Conservation (phyloP, 2,888 invertebrate species). For the Synanthedon formicaeformis region DNA sequence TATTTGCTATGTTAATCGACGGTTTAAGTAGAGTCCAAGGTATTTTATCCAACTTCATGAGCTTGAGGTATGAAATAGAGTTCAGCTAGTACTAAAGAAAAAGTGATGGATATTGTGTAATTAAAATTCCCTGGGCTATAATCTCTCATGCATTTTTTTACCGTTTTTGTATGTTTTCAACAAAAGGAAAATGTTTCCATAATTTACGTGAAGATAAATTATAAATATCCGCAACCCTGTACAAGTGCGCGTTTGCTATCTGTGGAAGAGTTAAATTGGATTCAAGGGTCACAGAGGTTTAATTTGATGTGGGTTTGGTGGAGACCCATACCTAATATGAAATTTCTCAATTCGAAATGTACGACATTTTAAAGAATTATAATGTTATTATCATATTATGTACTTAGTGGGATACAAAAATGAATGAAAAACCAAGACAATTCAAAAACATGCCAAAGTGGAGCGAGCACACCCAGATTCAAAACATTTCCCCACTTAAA, state of each 20-base stretch:
- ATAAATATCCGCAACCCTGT: constrained; percentile 31
- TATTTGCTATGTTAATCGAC: too few species aligned
- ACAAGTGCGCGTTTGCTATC: constrained; percentile 24
- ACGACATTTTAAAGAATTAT: constrained; percentile 2
- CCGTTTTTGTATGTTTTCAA: constrained; percentile 20
- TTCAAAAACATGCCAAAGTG: too few species aligned
- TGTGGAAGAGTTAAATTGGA: constrained; percentile 50
- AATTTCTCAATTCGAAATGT: constrained; percentile 31
- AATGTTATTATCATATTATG: not conserved
- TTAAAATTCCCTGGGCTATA: too few species aligned
- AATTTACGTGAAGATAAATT: constrained; percentile 50
- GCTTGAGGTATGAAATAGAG: too few species aligned
- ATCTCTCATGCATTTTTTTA: constrained; percentile 4
- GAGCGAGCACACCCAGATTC: too few species aligned
- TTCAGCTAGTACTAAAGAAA: too few species aligned
- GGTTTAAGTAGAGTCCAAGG: too few species aligned
- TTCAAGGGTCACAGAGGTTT: constrained; percentile 43
- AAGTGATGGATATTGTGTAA: too few species aligned
- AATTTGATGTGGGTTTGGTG: constrained; percentile 47
- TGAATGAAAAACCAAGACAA: not conserved
- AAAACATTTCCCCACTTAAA: too few species aligned
- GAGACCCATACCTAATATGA: constrained; percentile 29
- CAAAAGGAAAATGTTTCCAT: constrained; percentile 29
- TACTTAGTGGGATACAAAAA: not conserved
- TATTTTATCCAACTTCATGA: too few species aligned